A percentile compares a stretch with the other conserved stretches of the same genome.
Evolutionary conservation across 1,140 invertebrate species (phyloP).

Genomic region (Harpegnathos saltator): DNA sequence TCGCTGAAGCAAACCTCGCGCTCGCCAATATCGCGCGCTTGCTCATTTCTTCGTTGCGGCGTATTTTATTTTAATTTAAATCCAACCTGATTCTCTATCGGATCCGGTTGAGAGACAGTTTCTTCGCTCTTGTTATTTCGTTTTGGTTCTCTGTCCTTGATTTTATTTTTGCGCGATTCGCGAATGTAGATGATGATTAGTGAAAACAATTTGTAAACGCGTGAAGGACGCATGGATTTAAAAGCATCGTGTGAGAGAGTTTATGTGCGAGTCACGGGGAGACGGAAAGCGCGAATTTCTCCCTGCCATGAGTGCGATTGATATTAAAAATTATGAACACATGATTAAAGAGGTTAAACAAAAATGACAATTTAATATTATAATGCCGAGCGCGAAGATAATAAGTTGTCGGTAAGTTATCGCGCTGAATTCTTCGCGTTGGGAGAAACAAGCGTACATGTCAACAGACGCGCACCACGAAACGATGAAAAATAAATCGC

Average conservation of each 20-base stretch:
- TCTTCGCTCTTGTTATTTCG: no score
- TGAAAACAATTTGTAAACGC: not conserved
- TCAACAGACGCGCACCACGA: not conserved
- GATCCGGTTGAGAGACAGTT: no score
- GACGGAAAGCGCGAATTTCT: no score
- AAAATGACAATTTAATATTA: constrained; percentile 2
- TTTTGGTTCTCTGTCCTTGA: no score
- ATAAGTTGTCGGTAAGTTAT: no score
- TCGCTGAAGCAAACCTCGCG: no score
- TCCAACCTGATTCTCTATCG: no score
- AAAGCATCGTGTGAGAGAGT: not conserved
- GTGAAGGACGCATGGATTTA: not conserved
- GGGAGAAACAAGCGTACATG: not conserved
- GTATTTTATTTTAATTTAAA: no score
- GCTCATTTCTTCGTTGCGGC: no score
- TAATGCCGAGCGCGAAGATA: not conserved
- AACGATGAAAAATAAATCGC: constrained; percentile 36
- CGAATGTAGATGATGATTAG: no score
- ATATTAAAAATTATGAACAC: not conserved
- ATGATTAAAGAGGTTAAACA: not conserved
- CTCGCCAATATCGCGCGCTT: no score
- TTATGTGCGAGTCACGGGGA: constrained; percentile 11
- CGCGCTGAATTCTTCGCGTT: not conserved
- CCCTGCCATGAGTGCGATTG: not conserved
- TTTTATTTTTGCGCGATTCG: no score